Conservation (phyloP, 2,797 vertebrate genomes). For the Falco columbarius region DNA sequence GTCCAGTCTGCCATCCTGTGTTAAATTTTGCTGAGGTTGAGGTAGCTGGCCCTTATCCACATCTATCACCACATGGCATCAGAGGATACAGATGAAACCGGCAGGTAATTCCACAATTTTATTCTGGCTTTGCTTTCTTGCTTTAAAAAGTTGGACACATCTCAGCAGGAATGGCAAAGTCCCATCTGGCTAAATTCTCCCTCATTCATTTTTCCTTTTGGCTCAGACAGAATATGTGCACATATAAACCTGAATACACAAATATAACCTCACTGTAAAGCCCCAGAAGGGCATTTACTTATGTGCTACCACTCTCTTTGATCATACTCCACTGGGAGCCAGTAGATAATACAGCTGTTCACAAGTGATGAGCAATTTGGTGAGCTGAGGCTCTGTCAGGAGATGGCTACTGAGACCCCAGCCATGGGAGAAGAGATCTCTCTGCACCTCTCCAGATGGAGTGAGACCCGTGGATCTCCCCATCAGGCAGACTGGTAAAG, state of each 20-base stretch:
- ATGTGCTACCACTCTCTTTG: background rate
- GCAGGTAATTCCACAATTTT: background rate
- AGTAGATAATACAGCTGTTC: background rate
- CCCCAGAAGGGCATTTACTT: constrained; percentile 17
- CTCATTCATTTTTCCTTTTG: background rate
- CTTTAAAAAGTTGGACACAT: background rate
- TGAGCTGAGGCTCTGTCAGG: background rate
- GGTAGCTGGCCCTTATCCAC: background rate
- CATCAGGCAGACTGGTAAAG: background rate
- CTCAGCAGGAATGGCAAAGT: background rate
- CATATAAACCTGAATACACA: background rate
- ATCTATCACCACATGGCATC: accelerated
- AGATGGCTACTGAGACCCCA: background rate
- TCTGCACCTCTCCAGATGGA: background rate
- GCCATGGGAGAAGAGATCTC: background rate
- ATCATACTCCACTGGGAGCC: background rate
- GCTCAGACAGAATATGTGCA: background rate
- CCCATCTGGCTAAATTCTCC: background rate
- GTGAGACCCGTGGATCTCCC: background rate
- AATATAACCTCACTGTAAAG: constrained; percentile 14
- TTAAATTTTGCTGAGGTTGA: background rate
- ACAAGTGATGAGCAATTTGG: background rate
- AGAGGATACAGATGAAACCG: background rate
- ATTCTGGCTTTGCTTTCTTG: background rate
- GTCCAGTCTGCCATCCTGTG: background rate